Evolutionary conservation across 2,113 vertebrate genomes (phyloP), one percentile per base, ranked within the genome.

Genomic region (Myocastor coypus): DNA sequence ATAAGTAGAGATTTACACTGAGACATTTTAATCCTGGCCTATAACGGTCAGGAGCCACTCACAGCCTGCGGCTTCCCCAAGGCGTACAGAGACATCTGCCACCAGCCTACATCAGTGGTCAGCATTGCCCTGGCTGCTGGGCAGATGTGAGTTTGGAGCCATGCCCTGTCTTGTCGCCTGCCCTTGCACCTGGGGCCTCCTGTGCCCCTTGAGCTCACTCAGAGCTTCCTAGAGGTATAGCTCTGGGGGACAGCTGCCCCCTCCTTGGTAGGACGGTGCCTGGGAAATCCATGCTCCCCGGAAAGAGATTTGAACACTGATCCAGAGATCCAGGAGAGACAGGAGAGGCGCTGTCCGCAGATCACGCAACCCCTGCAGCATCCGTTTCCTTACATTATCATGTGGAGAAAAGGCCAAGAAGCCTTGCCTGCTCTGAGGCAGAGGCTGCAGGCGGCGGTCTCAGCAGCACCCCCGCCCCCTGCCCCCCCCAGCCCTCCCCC

Each of bases 101-200:
- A 3, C 19, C 50, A 78, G 10, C 40, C 63, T 87, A 5, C 64
- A 77, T 34, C 26, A 28, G n/a, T 0, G 3, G 61, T 9, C 37
- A 13, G 57, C 0, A 26, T 11, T 40, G 19, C 40, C 24, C 24
- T 0, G 26, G 73, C 12, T 24, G 0, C 73, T 17, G 20, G 20
- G 37, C 34, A 30, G 40, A 64, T 13, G 2, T 12, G 92, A 32
- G 24, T 46, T 57, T 16, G 0, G 17, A 5, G 46, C n/a, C 20
- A 24, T 3, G 19, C 26, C 13, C 66, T 61, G 37, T 12, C 14
- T 7, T 13, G 63, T 13, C 50, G 8, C 4, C 17, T 9, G 52
- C 4, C 4, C 55, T 50, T 20, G 28, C 46, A 59, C 46, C 28
- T 5, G 12, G 57, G 37, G 52, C 61, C 50, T 7, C 32, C 80